A percentile compares a stretch with the other conserved stretches of the same genome.
Conservation (phyloP, 2,797 vertebrate genomes). For the Acrossocheilus wenchowensis region DNA sequence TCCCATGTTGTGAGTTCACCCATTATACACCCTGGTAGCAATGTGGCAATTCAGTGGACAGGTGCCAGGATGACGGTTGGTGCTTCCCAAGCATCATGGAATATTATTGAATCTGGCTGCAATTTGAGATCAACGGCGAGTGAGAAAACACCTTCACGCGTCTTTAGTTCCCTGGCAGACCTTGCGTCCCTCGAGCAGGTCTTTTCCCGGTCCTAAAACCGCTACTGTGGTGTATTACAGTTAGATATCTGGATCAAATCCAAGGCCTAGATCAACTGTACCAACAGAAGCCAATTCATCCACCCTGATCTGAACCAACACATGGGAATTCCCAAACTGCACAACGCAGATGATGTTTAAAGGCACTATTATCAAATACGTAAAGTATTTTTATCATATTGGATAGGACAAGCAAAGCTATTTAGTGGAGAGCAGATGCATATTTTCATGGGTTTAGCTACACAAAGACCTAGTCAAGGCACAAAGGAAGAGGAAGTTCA, state of each 20-base stretch:
- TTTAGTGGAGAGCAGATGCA: constrained; percentile 46
- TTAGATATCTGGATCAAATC: constrained; percentile 22
- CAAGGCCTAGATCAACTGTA: constrained; percentile 31
- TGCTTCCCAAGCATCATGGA: constrained; percentile 24
- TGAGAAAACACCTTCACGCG: constrained; percentile 32
- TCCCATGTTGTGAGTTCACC: constrained; percentile 63
- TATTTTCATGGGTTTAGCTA: constrained; percentile 12
- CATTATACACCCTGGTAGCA: constrained; percentile 62
- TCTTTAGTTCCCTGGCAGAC: constrained; percentile 36
- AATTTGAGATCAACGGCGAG: neutral
- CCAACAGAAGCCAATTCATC: constrained; percentile 28
- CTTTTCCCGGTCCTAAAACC: constrained; percentile 48
- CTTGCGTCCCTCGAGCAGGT: constrained; percentile 33
- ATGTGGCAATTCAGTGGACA: constrained; percentile 59
- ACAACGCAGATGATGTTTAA: neutral
- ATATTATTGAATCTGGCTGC: constrained; percentile 25
- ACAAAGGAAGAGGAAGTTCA: constrained; percentile 17
- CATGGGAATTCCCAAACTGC: constrained; percentile 3
- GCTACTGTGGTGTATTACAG: constrained; percentile 36
- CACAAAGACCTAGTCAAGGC: constrained; percentile 46
- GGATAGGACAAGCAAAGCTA: constrained; percentile 42
- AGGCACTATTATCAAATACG: constrained; percentile 18
- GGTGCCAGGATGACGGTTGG: constrained; percentile 48
- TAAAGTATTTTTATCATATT: constrained; percentile 43
- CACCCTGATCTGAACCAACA: neutral